These are phyloP conservation scores for Psittacula cyanocephala DNA, from an alignment of 2,113 vertebrate species.

Conservation along the genomic window DNA sequence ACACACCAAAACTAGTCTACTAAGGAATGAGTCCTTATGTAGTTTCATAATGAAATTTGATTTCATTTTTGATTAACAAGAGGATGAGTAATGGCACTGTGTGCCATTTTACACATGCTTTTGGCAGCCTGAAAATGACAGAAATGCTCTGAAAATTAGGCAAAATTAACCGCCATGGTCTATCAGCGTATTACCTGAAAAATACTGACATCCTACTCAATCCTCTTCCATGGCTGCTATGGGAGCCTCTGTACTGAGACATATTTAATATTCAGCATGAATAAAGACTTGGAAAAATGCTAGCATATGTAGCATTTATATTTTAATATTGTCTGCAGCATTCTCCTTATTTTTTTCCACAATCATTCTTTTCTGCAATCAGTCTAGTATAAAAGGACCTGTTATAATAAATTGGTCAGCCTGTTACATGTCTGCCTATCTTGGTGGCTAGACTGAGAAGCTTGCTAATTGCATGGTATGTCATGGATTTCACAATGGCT, in stretches of 20 bases:
- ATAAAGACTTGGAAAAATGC: slow-evolving; percentile 61
- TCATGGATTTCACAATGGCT: slow-evolving; percentile 16
- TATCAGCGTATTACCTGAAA: slow-evolving; percentile 53
- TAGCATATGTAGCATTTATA: slow-evolving; percentile 62
- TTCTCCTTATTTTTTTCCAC: slow-evolving; percentile 42
- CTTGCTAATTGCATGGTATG: slow-evolving; percentile 47
- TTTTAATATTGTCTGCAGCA: slow-evolving; percentile 72
- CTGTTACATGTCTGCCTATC: slow-evolving; percentile 52
- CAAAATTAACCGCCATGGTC: slow-evolving; percentile 64
- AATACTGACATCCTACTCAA: slow-evolving; percentile 59
- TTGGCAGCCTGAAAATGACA: slow-evolving; percentile 48
- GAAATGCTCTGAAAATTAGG: slow-evolving; percentile 15
- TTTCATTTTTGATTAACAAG: slow-evolving; percentile 50
- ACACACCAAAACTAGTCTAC: neutral
- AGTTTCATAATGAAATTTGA: neutral
- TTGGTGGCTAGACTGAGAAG: slow-evolving; percentile 55
- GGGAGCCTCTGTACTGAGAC: slow-evolving; percentile 28
- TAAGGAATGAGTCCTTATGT: neutral
- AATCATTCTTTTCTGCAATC: slow-evolving; percentile 68
- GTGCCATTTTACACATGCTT: slow-evolving; percentile 30
- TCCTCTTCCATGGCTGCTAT: slow-evolving; percentile 63
- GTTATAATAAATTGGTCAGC: slow-evolving; percentile 70
- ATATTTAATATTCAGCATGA: slow-evolving; percentile 42
- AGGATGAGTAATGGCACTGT: neutral
- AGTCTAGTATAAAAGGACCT: slow-evolving; percentile 66